Evolutionary conservation across 2,888 invertebrate species (phyloP), one percentile per base, ranked within the genome.

Genomic region (Meloe dianella): DNA sequence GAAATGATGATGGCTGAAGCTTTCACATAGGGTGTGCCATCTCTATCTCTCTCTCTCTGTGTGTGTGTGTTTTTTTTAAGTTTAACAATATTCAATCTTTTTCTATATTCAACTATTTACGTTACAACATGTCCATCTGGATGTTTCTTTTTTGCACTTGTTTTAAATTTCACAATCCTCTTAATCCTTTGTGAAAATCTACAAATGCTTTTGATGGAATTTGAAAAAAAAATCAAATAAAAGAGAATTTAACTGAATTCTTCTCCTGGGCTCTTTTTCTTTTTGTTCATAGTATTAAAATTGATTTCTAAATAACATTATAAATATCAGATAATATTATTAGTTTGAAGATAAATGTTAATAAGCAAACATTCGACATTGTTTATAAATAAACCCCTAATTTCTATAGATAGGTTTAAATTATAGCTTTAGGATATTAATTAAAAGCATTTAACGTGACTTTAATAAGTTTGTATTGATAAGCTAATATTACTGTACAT

Each of bases 371-470:
- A 67, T 63, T 60, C 66, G 61, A 64, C 59, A 57, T 60, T 54
- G 56, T 57, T 32, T 35, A 35, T 22, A 51, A 51, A 38, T 38
- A 38, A 51, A 51, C 47, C 47, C 47, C 7, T n/a, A 51, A 51
- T 51, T 51, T 22, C 47, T 65, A 71, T 63, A 69, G 22, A 51
- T 51, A 10, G 20, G n/a, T 17, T 70, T 68, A 70, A 72, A 64
- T 72, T 68, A 73, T 73, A 74, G 71, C 75, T 73, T 63, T 29
- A 63, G 73, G 75, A 74, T 75, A 75, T 75, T 75, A 71, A 73
- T 74, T 73, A 72, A 51, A 51, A 51, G 70, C 63, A 73, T 67
- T 75, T 74, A 75, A 75, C 75, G 74, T 74, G 74, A 70, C 74
- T 75, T 70, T 73, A 73, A 73, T 71, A 71, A 63, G 66, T 54